phyloP scores from a whole-genome alignment of 2,888 invertebrate genomes.

The Kryphioiulus occultus region DNA sequence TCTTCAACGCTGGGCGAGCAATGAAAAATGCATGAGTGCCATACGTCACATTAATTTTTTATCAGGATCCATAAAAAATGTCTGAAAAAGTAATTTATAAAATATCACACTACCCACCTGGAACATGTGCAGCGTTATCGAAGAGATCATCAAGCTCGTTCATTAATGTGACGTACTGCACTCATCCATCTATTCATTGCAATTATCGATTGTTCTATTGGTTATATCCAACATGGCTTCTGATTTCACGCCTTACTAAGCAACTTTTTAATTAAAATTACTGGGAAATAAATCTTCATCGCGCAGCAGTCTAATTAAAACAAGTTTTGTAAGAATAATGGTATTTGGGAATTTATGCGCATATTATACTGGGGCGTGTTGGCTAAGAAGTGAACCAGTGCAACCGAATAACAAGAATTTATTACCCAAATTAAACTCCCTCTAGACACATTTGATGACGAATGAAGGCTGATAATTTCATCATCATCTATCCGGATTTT shows the following conservation, averaged over 20 bases:
- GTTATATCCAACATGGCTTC: neutral
- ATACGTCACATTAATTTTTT: neutral
- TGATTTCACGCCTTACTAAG: conserved; percentile 1
- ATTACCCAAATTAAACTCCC: conserved; percentile 11
- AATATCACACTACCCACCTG: too few relatives aligned
- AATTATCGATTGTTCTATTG: conserved; percentile 3
- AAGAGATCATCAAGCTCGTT: neutral
- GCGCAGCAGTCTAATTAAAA: conserved; percentile 3
- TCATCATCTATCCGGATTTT: neutral
- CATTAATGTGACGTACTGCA: neutral
- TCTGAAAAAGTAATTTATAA: neutral
- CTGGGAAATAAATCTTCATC: neutral
- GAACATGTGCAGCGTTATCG: neutral
- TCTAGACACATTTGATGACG: neutral
- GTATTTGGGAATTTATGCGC: neutral
- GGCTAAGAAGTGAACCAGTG: neutral
- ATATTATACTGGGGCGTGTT: conserved; percentile 27
- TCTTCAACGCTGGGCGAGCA: too few relatives aligned
- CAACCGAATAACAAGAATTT: conserved; percentile 9
- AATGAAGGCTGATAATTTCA: neutral
- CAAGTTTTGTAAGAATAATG: conserved; percentile 21
- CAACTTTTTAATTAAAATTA: neutral
- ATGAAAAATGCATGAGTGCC: too few relatives aligned
- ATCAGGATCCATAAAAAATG: neutral
- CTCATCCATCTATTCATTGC: neutral